Evolutionary conservation across 2,113 vertebrate genomes (phyloP).

Genomic region (Amphiprion ocellaris): DNA sequence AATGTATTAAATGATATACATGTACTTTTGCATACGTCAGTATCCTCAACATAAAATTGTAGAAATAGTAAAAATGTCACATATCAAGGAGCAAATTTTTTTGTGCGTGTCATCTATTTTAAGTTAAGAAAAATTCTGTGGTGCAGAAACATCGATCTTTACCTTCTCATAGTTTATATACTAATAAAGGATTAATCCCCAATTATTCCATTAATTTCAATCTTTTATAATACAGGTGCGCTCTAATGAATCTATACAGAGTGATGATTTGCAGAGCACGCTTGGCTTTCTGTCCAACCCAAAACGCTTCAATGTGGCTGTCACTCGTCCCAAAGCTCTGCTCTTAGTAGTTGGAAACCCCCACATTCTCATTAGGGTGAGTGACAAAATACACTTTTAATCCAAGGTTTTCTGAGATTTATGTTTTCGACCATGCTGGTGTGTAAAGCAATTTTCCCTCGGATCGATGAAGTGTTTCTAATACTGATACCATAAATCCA

Average conservation of each 20-base stretch:
- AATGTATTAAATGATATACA: too few species aligned
- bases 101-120: too few species aligned
- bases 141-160: background rate
- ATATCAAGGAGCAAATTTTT: too few species aligned
- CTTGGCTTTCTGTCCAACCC: conserved; percentile 93
- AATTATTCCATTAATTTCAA: background rate
- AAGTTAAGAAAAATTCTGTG: too few species aligned
- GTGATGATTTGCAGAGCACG: conserved; percentile 79
- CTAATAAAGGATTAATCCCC: too few species aligned
- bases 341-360: conserved; percentile 94
- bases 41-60: too few species aligned
- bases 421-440: background rate
- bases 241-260: conserved; percentile 84
- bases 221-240: conserved; percentile 86
- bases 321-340: conserved; percentile 94
- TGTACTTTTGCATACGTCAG: too few species aligned
- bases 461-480: too few species aligned
- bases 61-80: too few species aligned
- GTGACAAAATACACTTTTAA: conserved; percentile 12
- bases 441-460: background rate
- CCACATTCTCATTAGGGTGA: conserved; percentile 90
- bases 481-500: background rate
- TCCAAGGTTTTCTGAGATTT: background rate
- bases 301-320: conserved; percentile 95
- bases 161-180: background rate